These are phyloP conservation scores for Alca torda DNA, from an alignment of 2,797 vertebrate species.

Conservation along the genomic window DNA sequence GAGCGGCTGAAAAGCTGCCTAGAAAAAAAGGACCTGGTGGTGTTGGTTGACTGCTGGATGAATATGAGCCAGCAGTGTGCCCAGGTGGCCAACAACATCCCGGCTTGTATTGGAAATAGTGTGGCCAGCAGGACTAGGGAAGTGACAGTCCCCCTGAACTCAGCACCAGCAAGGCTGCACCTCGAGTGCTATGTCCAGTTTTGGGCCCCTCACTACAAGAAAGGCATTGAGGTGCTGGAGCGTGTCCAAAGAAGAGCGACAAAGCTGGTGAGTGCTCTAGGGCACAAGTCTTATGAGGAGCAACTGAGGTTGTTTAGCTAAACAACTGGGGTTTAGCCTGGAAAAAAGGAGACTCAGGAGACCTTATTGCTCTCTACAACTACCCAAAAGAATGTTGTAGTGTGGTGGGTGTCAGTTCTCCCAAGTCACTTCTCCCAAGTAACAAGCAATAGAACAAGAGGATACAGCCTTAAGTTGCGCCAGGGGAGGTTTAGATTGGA, in stretches of 20 bases:
- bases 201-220: neutral
- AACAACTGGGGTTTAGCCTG: no score
- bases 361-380: neutral
- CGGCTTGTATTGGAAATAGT: rapidly evolving
- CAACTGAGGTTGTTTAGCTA: neutral
- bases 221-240: neutral
- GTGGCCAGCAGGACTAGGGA: neutral
- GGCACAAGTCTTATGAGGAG: neutral
- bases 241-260: neutral
- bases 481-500: neutral
- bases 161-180: neutral
- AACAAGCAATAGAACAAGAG: neutral
- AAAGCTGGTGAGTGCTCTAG: neutral
- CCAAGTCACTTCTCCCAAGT: neutral
- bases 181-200: neutral
- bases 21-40: neutral
- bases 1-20: neutral
- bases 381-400: neutral
- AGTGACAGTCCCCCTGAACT: rapidly evolving
- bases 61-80: neutral
- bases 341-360: neutral
- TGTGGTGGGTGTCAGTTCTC: no score
- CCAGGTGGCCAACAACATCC: neutral
- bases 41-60: neutral
- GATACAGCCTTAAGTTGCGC: neutral